Evolutionary conservation across 2,797 vertebrate genomes (phyloP).

Genomic region (Centroberyx gerrardi): DNA sequence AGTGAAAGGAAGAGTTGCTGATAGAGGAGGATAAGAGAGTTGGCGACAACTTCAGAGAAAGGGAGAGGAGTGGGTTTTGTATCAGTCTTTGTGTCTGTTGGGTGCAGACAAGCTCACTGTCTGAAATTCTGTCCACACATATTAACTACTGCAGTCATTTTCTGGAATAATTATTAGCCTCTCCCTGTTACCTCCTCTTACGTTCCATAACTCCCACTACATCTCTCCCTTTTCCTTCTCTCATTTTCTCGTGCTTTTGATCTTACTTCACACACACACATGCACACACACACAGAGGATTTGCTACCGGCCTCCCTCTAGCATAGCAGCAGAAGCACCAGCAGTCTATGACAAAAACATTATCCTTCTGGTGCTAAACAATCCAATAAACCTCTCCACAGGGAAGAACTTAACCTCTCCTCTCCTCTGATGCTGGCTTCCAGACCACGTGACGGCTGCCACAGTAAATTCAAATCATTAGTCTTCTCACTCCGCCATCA

Average conservation of each 20-base stretch:
- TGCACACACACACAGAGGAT: slow-evolving; percentile 33
- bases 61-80: slow-evolving; percentile 51
- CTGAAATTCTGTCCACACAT: slow-evolving; percentile 67
- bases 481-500: slow-evolving; percentile 97
- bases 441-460: slow-evolving; percentile 97
- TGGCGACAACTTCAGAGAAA: slow-evolving; percentile 67
- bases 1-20: slow-evolving; percentile 67
- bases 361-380: slow-evolving; percentile 99
- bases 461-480: slow-evolving; percentile 99
- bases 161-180: slow-evolving; percentile 44
- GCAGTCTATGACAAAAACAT: slow-evolving; percentile 99
- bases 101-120: slow-evolving; percentile 59
- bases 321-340: slow-evolving; percentile 88
- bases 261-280: slow-evolving; percentile 62
- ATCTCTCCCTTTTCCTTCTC: slow-evolving; percentile 51
- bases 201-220: slow-evolving; percentile 41
- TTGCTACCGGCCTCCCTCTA: slow-evolving; percentile 72
- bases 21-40: slow-evolving; percentile 72
- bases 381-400: slow-evolving; percentile 99
- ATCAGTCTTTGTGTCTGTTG: slow-evolving; percentile 48
- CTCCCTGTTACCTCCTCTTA: slow-evolving; percentile 51
- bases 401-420: slow-evolving; percentile 99
- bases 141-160: slow-evolving; percentile 66
- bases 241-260: slow-evolving; percentile 64
- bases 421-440: slow-evolving; percentile 97